Conservation (phyloP, 1,140 invertebrate species). For the Harpegnathos saltator region DNA sequence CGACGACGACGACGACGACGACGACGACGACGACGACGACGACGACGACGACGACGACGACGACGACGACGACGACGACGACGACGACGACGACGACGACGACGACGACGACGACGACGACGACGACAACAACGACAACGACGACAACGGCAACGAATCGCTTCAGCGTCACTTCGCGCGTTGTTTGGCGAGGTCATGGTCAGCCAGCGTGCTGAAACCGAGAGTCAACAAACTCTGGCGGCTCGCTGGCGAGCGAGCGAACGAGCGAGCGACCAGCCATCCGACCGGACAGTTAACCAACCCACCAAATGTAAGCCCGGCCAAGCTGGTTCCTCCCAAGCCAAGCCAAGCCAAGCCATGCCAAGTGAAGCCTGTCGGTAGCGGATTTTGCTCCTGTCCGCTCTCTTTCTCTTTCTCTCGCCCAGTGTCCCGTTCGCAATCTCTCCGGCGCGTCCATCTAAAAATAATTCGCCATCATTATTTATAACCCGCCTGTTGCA, state of each 20-base stretch:
- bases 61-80: slow-evolving; percentile 34
- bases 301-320: slow-evolving; percentile 73
- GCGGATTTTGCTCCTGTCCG: slow-evolving; percentile 55
- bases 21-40: slow-evolving; percentile 31
- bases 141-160: slow-evolving; percentile 65
- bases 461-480: slow-evolving; percentile 76
- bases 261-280: slow-evolving; percentile 42
- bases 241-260: slow-evolving; percentile 52
- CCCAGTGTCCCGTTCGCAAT: neutral
- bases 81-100: neutral
- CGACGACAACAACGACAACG: slow-evolving; percentile 41
- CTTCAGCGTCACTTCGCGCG: slow-evolving; percentile 80
- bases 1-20: slow-evolving; percentile 1
- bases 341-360: slow-evolving; percentile 21
- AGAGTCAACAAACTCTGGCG: slow-evolving; percentile 85
- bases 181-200: slow-evolving; percentile 85
- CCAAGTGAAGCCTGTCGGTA: slow-evolving; percentile 41
- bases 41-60: slow-evolving; percentile 42
- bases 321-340: slow-evolving; percentile 63
- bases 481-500: slow-evolving; percentile 67
- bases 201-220: slow-evolving; percentile 84
- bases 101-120: slow-evolving; percentile 27
- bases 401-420: neutral
- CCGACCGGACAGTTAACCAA: slow-evolving; percentile 73
- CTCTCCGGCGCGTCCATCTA: slow-evolving; percentile 37